Base-by-base conservation (phyloP, 2,888 invertebrate species). In the Auanema sp. region DNA sequence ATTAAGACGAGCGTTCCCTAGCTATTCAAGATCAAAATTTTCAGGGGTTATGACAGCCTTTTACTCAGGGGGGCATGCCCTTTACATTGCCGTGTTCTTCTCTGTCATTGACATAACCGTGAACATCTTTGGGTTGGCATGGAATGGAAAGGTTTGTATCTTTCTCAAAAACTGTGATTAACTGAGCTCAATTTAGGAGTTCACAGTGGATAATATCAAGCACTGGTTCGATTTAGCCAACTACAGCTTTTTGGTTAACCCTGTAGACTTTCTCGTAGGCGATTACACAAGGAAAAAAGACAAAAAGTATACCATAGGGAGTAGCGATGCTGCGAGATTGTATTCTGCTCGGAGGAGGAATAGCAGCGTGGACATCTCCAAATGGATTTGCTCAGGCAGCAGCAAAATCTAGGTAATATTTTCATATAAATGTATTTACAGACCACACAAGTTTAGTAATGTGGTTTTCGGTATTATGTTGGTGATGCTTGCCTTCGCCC, bases 201-300 rank as follows among this genome's bases (percentile, higher is more conserved):
- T 82, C 64, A 76, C 78, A 12, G 58, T 76, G 50, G 79, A 76
- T 59, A 81, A 81, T 60, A 72, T 81, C 43, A 63, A 64, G 10
- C 80, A 81, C 56, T 82, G 81, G 81, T 80, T 81, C 59, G 75
- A 82, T 53, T 65, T 82, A 60, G 53, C 51, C 49, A 71, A 79
- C 53, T 81, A 81, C 64, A 75, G 75, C 51, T 81, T 81, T 57
- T 69, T 74, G 21, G 65, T 64, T 18, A 83, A 78, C 66, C 81
- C 81, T 1, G 74, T 82, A 5, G 81, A 81, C 58, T 81, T 81
- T 64, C 59, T 81, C 71, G 80, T 79, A 53, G 47, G 61, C n/a
- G n/a, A n/a, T 65, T 5, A 24, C n/a, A 24, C 16, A 3, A 47
- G 4, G 21, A 10, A 3, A 47, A 8, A 43, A 59, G 24, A 10